These are phyloP conservation scores for Ips typographus DNA, from an alignment of 1,140 invertebrate genomes.

Conservation along the genomic window DNA sequence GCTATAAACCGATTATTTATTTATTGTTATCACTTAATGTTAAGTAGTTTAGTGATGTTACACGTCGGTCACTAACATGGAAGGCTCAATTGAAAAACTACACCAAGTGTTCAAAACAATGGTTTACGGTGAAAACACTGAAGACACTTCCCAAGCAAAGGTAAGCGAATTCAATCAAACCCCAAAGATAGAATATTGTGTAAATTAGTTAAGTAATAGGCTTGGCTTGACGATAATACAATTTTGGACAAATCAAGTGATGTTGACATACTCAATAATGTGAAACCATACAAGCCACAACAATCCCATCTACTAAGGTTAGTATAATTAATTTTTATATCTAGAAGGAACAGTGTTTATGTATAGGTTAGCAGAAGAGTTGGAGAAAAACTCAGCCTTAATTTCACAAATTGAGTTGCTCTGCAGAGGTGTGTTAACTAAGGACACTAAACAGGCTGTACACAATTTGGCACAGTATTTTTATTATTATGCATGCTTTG, in stretches of 20 bases:
- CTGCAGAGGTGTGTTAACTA: conserved; percentile 39
- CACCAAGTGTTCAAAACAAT: conserved; percentile 40
- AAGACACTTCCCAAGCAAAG: conserved; percentile 32
- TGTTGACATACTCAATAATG: no score
- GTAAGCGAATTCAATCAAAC: conserved; percentile 28
- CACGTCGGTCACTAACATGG: neutral
- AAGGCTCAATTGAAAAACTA: conserved; percentile 13
- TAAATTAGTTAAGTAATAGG: no score
- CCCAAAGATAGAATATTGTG: no score
- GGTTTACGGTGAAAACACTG: conserved; percentile 37
- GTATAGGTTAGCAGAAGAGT: conserved; percentile 39
- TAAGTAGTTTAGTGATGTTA: no score
- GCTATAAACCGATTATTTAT: no score
- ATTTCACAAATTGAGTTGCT: conserved; percentile 46
- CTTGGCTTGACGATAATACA: no score
- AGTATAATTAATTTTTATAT: no score
- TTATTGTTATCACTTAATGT: no score
- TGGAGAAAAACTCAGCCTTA: conserved; percentile 40
- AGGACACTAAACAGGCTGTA: conserved; percentile 41
- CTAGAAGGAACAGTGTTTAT: no score
- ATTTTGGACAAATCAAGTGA: no score
- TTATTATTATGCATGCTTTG: conserved; percentile 45
- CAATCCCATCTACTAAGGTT: no score
- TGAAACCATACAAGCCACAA: no score
- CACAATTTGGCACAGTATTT: conserved; percentile 43